Conservation (phyloP, 2,888 invertebrate species). For the Aelia acuminata region DNA sequence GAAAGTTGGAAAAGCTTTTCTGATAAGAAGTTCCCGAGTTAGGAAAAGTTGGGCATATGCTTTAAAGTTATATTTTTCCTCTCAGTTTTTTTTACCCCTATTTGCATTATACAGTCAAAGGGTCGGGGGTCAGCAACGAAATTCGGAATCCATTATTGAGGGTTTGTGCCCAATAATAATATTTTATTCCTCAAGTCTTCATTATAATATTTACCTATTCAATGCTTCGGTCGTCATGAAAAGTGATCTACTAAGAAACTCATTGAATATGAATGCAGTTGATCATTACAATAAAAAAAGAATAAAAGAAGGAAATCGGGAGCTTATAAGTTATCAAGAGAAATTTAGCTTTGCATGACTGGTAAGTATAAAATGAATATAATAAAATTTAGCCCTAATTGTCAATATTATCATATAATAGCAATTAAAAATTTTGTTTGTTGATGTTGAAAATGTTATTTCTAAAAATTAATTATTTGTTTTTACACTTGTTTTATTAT, state of each 20-base stretch:
- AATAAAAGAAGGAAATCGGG: no score
- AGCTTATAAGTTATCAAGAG: no score
- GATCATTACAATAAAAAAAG: not conserved
- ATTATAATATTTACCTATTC: not conserved
- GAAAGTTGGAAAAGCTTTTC: conserved; percentile 18
- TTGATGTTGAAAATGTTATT: no score
- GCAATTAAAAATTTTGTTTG: no score
- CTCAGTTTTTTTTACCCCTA: not conserved
- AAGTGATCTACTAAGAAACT: no score
- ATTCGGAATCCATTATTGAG: not conserved
- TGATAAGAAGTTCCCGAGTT: conserved; percentile 8
- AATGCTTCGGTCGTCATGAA: no score
- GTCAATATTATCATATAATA: no score
- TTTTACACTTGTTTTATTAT: no score
- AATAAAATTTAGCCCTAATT: no score
- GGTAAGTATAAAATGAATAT: no score
- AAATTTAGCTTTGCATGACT: no score
- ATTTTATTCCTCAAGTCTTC: not conserved
- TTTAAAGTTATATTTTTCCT: conserved; percentile 11
- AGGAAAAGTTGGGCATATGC: conserved; percentile 18
- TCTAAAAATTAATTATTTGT: no score
- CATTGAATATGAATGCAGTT: not conserved
- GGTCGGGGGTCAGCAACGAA: not conserved
- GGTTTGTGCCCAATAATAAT: not conserved
- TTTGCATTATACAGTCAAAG: conserved; percentile 4